phyloP scores from a whole-genome alignment of 2,888 invertebrate species.

The Aphodius granarius region DNA sequence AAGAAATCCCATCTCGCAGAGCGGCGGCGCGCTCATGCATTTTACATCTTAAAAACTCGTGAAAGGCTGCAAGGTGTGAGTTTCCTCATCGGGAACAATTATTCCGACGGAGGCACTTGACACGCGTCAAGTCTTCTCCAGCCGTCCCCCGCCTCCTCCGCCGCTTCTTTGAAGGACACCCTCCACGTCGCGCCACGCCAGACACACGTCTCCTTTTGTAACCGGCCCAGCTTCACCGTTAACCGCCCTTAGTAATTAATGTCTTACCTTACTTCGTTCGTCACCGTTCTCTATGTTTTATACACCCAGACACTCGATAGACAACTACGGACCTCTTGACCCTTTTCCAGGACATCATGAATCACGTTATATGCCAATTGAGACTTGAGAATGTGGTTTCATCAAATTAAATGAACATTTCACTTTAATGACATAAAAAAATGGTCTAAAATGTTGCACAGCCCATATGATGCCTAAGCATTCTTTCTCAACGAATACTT shows the following conservation, averaged over 20 bases:
- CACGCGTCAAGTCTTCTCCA: slow-evolving; percentile 27
- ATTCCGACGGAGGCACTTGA: slow-evolving; percentile 28
- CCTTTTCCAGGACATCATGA: too few species aligned
- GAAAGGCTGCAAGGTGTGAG: slow-evolving; percentile 30
- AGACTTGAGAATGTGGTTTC: too few species aligned
- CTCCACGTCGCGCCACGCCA: slow-evolving; percentile 10
- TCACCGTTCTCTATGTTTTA: background rate
- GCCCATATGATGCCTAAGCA: too few species aligned
- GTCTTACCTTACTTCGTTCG: background rate
- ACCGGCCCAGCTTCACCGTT: background rate
- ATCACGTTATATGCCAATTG: too few species aligned
- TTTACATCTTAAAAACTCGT: slow-evolving; percentile 23
- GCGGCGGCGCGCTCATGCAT: slow-evolving; percentile 13
- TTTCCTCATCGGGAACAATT: slow-evolving; percentile 28
- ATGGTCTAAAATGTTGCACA: too few species aligned
- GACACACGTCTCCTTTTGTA: slow-evolving; percentile 8
- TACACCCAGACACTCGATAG: background rate
- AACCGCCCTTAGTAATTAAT: background rate
- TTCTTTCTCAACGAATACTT: too few species aligned
- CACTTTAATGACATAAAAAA: too few species aligned
- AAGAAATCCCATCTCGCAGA: background rate
- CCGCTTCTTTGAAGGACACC: slow-evolving; percentile 3
- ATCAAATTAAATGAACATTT: too few species aligned
- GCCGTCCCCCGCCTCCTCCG: slow-evolving; percentile 6
- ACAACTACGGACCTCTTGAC: background rate